These are phyloP conservation scores for Bombus balteatus DNA, from an alignment of 1,140 invertebrate genomes.

Conservation along the genomic window DNA sequence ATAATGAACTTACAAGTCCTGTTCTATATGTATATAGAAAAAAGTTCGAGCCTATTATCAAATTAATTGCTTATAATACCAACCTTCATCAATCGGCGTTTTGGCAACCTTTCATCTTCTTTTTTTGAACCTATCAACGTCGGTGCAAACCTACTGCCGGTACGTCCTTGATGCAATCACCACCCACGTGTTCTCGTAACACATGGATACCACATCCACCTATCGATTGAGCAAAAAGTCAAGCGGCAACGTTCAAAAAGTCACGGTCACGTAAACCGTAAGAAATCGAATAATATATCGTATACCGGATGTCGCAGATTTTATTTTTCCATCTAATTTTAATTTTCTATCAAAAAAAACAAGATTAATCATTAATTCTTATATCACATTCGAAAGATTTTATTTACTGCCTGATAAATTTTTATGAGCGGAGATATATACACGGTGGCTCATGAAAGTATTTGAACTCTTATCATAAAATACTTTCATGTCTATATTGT, in stretches of 20 bases:
- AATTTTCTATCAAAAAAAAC: background rate
- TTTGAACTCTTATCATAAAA: background rate
- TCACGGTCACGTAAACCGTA: slow-evolving; percentile 36
- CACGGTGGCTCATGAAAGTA: background rate
- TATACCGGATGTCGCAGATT: no score
- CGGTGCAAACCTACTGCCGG: slow-evolving; percentile 54
- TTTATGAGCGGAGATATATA: background rate
- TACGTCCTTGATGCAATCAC: slow-evolving; percentile 61
- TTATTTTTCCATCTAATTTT: background rate
- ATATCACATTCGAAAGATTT: background rate
- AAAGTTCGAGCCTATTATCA: background rate
- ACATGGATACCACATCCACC: slow-evolving; percentile 21
- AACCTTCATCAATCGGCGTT: background rate
- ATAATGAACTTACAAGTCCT: background rate
- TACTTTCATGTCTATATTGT: background rate
- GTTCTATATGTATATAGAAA: background rate
- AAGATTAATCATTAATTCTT: background rate
- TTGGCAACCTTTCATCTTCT: slow-evolving; percentile 23
- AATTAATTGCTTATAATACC: background rate
- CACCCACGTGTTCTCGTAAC: slow-evolving; percentile 44
- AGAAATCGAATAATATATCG: background rate
- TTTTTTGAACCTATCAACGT: background rate
- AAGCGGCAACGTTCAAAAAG: slow-evolving; percentile 36
- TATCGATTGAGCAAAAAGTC: slow-evolving; percentile 53
- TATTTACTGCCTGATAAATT: no score